Percentiles rank a stretch among this genome's conserved stretches.
These are phyloP conservation scores for Amphiura filiformis DNA, from an alignment of 35 echinoderm and acorn worm species.

Conservation along the genomic window DNA sequence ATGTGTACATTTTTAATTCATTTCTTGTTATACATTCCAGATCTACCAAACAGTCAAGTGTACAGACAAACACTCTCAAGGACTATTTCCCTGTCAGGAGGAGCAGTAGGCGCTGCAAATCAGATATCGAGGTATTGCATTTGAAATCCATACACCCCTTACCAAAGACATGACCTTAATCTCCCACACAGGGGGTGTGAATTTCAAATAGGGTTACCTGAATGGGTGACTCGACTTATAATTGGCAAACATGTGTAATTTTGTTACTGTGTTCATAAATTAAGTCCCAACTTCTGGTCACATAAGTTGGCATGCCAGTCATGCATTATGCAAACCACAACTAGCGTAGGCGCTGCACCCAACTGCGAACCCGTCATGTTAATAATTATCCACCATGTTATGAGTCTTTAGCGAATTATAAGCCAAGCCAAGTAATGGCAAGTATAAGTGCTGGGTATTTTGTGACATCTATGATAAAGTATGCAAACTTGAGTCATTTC, in stretches of 20 bases:
- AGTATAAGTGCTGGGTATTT: too few relatives aligned
- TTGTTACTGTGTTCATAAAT: background rate
- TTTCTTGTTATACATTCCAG: background rate
- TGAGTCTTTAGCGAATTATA: too few relatives aligned
- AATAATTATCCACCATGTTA: too few relatives aligned
- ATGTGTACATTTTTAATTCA: background rate
- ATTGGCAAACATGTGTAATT: background rate
- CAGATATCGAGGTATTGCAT: slow-evolving; percentile 53
- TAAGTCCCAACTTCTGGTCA: background rate
- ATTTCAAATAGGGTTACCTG: too few relatives aligned
- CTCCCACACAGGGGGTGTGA: too few relatives aligned
- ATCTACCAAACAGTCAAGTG: slow-evolving; percentile 15
- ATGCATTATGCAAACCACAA: background rate
- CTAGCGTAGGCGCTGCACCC: background rate
- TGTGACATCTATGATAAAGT: too few relatives aligned
- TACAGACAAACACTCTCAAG: slow-evolving; percentile 52
- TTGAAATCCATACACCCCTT: too few relatives aligned
- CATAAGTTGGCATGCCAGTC: background rate
- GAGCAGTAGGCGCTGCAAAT: slow-evolving; percentile 76
- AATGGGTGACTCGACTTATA: too few relatives aligned
- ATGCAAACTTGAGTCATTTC: too few relatives aligned
- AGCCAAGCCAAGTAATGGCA: too few relatives aligned
- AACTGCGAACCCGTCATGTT: too few relatives aligned
- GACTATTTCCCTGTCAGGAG: slow-evolving; percentile 89
- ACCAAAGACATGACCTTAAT: too few relatives aligned